Evolutionary conservation across 2,797 vertebrate genomes (phyloP), one percentile per base, ranked within the genome.

Genomic region (Propithecus deckenii): DNA sequence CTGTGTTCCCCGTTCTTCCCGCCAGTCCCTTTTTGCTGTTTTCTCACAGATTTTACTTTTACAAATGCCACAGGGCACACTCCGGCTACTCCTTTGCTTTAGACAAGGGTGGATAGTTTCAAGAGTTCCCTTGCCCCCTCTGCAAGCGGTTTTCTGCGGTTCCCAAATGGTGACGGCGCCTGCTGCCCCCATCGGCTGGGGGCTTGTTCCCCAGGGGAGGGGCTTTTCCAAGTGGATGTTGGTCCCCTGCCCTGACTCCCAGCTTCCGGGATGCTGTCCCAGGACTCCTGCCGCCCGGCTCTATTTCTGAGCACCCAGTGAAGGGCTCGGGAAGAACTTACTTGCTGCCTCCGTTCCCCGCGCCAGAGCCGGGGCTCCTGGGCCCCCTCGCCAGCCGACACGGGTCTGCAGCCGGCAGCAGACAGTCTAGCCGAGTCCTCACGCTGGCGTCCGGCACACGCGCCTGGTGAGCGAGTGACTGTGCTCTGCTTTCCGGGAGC

Each of bases 81-180:
- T 57, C 23, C 28, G 30, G 10, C 5, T 69, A 8, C 71, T 5
- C 1, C 7, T 18, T 65, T 38, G 32, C n/a, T 35, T 35, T 30
- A 32, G 18, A 38, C 3, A 8, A 46, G 17, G 52, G 57, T 9
- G 7, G 57, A n/a, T 18, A 5, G 10, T 48, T 25, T 38, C 14
- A 1, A 23, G 7, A 15, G 28, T 50, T 46, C 28, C 28, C 1
- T 8, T 35, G 6, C 7, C 25, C 20, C 7, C 0, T 12, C 41
- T 86, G 35, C 11, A 1, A 18, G 9, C 9, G 17, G 30, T 0
- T 8, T 43, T 28, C 32, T 2, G 17, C 5, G 5, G 57, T 22
- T 28, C 25, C 41, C n/a, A 0, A 0, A 63, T 23, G n/a, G 12
- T 8, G 12, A 35, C 0, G 0, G 20, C 4, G 0, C 18, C 15